These are phyloP conservation scores for Enhydra lutris DNA, from an alignment of 2,113 vertebrate species.

Conservation along the genomic window DNA sequence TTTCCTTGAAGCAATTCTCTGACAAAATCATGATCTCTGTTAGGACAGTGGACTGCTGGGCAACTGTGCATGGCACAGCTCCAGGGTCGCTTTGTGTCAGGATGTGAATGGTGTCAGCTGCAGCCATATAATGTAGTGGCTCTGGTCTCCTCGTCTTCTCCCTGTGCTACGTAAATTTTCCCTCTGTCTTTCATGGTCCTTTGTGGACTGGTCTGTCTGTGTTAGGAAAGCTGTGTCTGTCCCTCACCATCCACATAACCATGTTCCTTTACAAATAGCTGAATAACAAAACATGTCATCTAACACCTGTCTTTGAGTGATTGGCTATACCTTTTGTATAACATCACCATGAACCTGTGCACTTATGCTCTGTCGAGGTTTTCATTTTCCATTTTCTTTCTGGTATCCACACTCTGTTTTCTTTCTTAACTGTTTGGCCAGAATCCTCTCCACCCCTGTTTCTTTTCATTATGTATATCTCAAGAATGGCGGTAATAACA, in stretches of 20 bases:
- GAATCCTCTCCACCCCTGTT: not conserved
- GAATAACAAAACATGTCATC: not conserved
- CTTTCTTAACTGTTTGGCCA: not conserved
- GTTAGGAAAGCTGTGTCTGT: not conserved
- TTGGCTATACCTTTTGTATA: not conserved
- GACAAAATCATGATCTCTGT: not conserved
- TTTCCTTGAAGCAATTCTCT: not conserved
- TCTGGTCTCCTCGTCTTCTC: not conserved
- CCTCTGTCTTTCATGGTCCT: not conserved
- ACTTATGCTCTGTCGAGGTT: not conserved
- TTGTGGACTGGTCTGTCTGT: not conserved
- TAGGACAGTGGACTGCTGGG: too few species aligned
- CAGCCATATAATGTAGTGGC: not conserved
- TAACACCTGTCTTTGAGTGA: too few species aligned
- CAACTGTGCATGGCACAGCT: accelerated
- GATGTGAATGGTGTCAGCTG: not conserved
- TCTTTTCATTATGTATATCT: not conserved
- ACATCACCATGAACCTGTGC: not conserved
- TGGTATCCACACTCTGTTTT: not conserved
- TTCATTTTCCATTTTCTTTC: not conserved
- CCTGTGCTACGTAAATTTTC: not conserved
- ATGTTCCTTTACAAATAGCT: not conserved
- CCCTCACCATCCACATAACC: not conserved
- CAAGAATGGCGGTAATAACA: not conserved
- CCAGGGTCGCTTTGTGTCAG: too few species aligned